These are phyloP conservation scores for Oncorhynchus masou DNA, from an alignment of 2,113 vertebrate species.

Conservation along the genomic window DNA sequence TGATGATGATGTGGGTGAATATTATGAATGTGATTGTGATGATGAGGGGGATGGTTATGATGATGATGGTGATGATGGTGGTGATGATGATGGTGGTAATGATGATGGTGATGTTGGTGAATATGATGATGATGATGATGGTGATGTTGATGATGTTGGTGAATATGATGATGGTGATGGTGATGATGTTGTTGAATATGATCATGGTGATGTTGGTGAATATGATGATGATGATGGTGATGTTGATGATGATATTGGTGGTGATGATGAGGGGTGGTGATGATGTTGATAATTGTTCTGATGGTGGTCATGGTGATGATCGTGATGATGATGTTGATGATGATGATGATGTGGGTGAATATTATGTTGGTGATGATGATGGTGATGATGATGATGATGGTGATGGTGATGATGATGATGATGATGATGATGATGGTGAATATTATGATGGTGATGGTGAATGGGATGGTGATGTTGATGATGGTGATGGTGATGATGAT, in stretches of 20 bases:
- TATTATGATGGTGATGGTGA: fast-evolving
- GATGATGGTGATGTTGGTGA: too few relatives aligned
- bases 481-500: fast-evolving
- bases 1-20: too few relatives aligned
- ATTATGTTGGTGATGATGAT: too few relatives aligned
- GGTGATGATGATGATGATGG: fast-evolving
- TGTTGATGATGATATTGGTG: fast-evolving
- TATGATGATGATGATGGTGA: fast-evolving
- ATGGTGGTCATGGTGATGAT: fast-evolving
- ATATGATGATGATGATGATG: fast-evolving
- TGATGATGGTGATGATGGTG: too few relatives aligned
- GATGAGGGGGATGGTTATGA: too few relatives aligned
- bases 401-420: fast-evolving
- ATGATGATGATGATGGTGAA: fast-evolving
- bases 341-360: too few relatives aligned
- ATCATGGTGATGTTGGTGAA: fast-evolving
- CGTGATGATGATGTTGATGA: fast-evolving
- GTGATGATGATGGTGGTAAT: too few relatives aligned
- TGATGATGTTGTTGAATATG: fast-evolving
- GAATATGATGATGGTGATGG: too few relatives aligned
- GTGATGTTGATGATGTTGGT: too few relatives aligned
- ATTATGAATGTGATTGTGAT: too few relatives aligned
- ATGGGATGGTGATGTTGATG: fast-evolving
- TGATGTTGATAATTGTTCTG: too few relatives aligned
- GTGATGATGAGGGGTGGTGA: fast-evolving